Base-by-base conservation (phyloP, 2,888 invertebrate species). In the Oscheius onirici region DNA sequence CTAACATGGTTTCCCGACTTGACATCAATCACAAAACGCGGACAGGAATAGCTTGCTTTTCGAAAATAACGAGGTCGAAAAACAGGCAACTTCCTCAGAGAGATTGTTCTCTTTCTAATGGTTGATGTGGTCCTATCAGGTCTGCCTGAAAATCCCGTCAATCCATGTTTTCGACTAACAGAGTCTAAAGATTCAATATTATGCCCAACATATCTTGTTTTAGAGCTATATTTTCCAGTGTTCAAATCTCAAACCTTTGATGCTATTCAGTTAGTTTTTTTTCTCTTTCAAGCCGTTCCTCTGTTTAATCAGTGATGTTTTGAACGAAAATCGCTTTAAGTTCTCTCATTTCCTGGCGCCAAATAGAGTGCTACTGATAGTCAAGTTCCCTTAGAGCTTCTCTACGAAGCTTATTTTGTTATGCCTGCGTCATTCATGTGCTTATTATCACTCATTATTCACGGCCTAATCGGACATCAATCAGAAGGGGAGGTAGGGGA, bases 361-460 rank as follows among this genome's bases (percentile, higher is more conserved):
- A 55, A 55, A 26, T 28, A 1, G 60, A 60, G 60, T 41, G 43
- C 40, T 20, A 22, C 11, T 22, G 43, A 20, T 43, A 41, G n/a
- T 55, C 26, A 26, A 55, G 28, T 55, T 11, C 26, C 28, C 28
- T 55, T 40, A 40, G 41, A 22, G 8, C 46, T 28, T n/a, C 63
- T 63, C 49, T 46, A 49, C 63, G 26, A 46, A 28, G 63, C 49
- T 49, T 46, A 49, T 46, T 40, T 61, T 22, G 43, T 28, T 26
- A 49, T 46, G 44, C 49, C 49, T 49, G 63, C 63, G 63, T 63
- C 63, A 63, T 43, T 60, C 63, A 10, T n/a, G 6, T 17, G 46
- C 63, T 63, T 63, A 63, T 63, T 63, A 60, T 63, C 49, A 63
- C 63, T 63, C 63, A 49, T 63, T 63, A 63, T 63, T 63, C 63